phyloP scores from a whole-genome alignment of 2,113 vertebrate genomes.

The Rhea americana region DNA sequence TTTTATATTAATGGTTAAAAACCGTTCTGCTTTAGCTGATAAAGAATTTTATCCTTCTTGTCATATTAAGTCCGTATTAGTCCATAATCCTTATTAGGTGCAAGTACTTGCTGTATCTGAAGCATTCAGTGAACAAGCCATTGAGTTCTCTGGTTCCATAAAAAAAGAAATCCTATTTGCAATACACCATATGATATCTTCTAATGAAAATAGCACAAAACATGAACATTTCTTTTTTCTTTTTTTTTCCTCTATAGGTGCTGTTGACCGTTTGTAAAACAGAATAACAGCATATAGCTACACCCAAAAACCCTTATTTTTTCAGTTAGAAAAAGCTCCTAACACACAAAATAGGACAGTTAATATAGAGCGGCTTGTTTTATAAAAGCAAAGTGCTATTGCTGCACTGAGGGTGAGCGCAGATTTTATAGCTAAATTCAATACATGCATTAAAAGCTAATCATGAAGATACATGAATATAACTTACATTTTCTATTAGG shows the following conservation, averaged over 20 bases:
- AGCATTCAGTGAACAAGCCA: neutral
- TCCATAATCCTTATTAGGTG: neutral
- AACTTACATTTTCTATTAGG: slow-evolving; percentile 98
- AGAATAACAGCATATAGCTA: neutral
- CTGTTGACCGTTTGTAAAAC: neutral
- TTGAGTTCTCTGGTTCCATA: neutral
- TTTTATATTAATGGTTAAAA: neutral
- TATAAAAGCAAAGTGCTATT: neutral
- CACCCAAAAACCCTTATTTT: accelerated
- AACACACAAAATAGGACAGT: neutral
- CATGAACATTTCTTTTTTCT: neutral
- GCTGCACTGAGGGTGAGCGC: neutral
- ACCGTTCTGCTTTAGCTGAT: neutral
- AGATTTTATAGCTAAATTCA: neutral
- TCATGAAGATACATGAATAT: neutral
- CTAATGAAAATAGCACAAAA: neutral
- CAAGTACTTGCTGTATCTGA: neutral
- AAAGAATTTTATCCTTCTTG: neutral
- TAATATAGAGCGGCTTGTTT: neutral
- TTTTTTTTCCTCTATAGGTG: neutral
- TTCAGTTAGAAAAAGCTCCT: neutral
- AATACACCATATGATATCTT: neutral
- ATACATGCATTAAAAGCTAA: neutral
- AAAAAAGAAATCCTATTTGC: neutral
- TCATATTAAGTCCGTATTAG: neutral